A percentile compares a stretch with the other conserved stretches of the same genome.
These are phyloP conservation scores for Schlechtendalia chinensis DNA, from an alignment of 1,140 invertebrate species.

Conservation along the genomic window DNA sequence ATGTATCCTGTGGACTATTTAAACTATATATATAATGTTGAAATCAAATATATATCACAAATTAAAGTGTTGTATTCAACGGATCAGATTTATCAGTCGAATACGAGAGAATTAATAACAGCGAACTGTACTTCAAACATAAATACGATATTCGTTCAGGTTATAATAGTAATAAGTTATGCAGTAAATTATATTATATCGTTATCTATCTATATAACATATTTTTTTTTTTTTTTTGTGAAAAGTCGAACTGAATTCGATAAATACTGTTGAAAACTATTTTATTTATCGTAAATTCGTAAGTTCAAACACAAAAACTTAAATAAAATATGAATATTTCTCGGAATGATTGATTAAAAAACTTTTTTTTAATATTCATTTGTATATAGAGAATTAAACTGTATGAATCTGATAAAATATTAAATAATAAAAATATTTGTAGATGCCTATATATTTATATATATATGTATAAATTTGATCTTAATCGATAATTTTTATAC, in stretches of 20 bases:
- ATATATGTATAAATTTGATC: no score
- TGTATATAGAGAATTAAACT: no score
- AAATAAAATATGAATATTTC: no score
- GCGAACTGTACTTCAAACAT: constrained; percentile 13
- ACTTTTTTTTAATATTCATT: no score
- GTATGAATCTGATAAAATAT: no score
- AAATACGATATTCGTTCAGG: not conserved
- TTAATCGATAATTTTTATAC: no score
- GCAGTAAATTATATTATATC: not conserved
- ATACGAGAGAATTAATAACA: no score
- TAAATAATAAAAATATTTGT: no score
- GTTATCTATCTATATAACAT: not conserved
- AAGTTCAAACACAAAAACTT: no score
- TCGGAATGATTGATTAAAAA: no score
- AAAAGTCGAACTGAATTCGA: not conserved
- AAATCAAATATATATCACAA: not conserved
- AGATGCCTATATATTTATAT: no score
- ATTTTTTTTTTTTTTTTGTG: not conserved
- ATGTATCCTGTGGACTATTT: not conserved
- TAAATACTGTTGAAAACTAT: not conserved
- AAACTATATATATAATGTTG: not conserved
- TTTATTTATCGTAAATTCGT: no score
- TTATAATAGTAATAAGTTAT: not conserved
- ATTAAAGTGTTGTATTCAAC: not conserved
- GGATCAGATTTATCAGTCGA: not conserved